Base-by-base conservation (phyloP, 2,797 vertebrate genomes). In the Myotis vivesi region DNA sequence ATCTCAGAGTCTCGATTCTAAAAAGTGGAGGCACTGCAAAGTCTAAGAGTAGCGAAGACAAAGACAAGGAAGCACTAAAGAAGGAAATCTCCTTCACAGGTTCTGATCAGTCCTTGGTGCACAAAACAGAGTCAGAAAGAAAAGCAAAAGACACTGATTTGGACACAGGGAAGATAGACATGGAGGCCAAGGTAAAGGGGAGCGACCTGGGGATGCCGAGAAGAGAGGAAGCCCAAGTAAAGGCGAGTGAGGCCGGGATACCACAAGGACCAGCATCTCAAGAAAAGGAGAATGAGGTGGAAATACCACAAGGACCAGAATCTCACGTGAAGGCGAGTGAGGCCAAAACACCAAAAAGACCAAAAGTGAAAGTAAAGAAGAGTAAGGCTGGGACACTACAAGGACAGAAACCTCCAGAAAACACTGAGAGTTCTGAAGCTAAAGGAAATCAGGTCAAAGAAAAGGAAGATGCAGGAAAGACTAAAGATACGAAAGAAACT, bases 1-100 rank as follows among this genome's bases (percentile, higher is more conserved):
- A 87, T 57, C 62, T 64, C 59, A 94, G 91, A 95, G 72, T 9
- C 36, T 80, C 30, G 12, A 75, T 79, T 81, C 55, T 79, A 88
- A 95, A 95, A 87, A 19, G 23, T 87, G 57, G 15, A 93, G 41
- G 49, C 28, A 76, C 20, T 9, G n/a, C 44, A 80, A 75, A 38
- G 6, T 46, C 84, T 87, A 75, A 68, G 41, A 91, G 33, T 46
- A 55, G 10, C 53, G 72, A 17, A 89, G 62, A 92, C 57, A 86
- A 87, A 81, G 88, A 57, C 30, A 80, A 82, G 76, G 57, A 68
- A 77, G 6, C 33, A 30, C 11, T 55, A 41, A 91, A 68, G 59
- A 94, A 83, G 57, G 76, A 83, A n/a, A 41, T 36, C 8, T 44
- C 16, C 44, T 19, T 38, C 28, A 22, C 1, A 44, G 23, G 55